These are phyloP conservation scores for Geopemphigus sp. DNA, from an alignment of 1,140 invertebrate genomes.

Conservation along the genomic window DNA sequence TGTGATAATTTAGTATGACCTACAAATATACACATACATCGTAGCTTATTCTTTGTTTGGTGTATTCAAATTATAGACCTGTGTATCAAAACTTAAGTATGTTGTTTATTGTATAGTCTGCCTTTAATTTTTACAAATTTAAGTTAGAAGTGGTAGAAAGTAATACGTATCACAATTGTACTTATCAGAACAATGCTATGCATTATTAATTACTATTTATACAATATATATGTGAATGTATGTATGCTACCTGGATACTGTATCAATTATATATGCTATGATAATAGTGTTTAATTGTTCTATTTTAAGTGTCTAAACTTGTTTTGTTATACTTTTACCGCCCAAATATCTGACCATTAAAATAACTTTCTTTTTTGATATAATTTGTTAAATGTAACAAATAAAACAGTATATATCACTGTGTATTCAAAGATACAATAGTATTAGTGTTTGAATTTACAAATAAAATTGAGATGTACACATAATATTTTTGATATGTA, in stretches of 20 bases:
- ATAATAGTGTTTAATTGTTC: background rate
- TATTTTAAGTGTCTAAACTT: background rate
- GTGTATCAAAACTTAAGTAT: background rate
- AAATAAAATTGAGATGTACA: too few relatives aligned
- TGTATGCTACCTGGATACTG: background rate
- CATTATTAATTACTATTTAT: background rate
- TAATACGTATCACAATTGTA: background rate
- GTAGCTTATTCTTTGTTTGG: too few relatives aligned
- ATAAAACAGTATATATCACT: too few relatives aligned
- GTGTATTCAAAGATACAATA: too few relatives aligned
- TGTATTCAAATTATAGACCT: too few relatives aligned
- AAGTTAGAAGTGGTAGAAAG: background rate
- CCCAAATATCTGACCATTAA: background rate
- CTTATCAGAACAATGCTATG: background rate
- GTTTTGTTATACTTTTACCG: background rate
- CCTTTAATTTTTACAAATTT: background rate
- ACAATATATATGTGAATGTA: background rate
- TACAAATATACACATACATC: too few relatives aligned
- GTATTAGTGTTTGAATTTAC: too few relatives aligned
- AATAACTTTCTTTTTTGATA: too few relatives aligned
- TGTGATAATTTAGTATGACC: too few relatives aligned
- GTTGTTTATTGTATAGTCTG: background rate
- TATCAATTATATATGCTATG: background rate
- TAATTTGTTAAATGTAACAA: too few relatives aligned
- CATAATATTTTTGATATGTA: too few relatives aligned